Evolutionary conservation across 2,888 invertebrate genomes (phyloP), one percentile per base, ranked within the genome.

Genomic region (Abrostola tripartita): DNA sequence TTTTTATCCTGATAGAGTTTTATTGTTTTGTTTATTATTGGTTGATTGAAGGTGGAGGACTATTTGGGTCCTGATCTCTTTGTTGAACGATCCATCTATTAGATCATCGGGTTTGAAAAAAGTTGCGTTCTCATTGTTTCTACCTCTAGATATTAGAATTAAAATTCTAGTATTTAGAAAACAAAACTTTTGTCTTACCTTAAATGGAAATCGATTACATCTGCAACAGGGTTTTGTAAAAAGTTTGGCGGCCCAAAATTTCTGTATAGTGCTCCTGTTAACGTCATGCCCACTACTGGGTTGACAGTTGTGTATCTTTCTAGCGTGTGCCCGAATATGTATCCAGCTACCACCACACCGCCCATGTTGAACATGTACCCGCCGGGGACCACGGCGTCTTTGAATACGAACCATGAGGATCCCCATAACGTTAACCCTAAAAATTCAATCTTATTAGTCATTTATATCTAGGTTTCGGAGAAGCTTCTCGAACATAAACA

Each of bases 261-360:
- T 84, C 92, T 91, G 71, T 86, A 92, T 37, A 93, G 74, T 11
- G 88, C 92, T 60, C 94, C 94, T 41, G 88, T 85, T 52, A 94
- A 76, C 37, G 93, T 92, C 94, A 94, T 94, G 8, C 93, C 94
- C 10, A 94, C 91, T 7, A 93, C 87, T 12, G 93, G 87, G 71
- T 88, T 89, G 58, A 94, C 78, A 41, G 91, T 90, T 44, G 94
- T 93, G 69, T 87, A 92, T 76, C 93, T 84, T 76, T 93, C 93
- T 53, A 94, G 71, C 1, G 90, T 90, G 66, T 94, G 94, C 0
- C 94, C 94, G 59, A 88, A 85, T 10, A 89, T 74, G 65, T 94
- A 94, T 11, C 94, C 94, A 0, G 84, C 85, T 36, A 88, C 64
- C 8, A 92, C 88, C 38, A 94, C 82, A 6, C 83, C 89, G 0